Evolutionary conservation across 2,888 invertebrate species (phyloP), one percentile per base, ranked within the genome.

Genomic region (Steinernema carpocapsae): DNA sequence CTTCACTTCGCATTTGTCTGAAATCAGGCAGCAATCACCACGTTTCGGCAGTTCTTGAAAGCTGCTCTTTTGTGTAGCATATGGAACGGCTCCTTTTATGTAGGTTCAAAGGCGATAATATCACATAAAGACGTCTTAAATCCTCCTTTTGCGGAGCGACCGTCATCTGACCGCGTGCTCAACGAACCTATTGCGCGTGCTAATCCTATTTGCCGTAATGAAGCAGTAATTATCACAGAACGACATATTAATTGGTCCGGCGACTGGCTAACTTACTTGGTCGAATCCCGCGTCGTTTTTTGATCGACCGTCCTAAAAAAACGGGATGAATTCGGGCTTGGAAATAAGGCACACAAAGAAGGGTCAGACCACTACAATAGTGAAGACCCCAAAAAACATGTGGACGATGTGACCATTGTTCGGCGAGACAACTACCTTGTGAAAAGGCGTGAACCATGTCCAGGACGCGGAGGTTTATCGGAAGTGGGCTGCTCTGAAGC

Each of bases 1-100:
- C 19, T 73, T 76, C 17, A 74, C 17, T 72, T 83, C 83, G 56
- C 83, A 83, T 3, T 76, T 72, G 0, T 76, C 83, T 82, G 80
- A 73, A 82, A 79, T 17, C 29, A n/a, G 14, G 37, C 37, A 37
- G 3, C 10, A 37, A 37, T 37, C 10, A 37, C 10, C 37, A 10
- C 10, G 37, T 37, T 37, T 37, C 37, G 37, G 37, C 37, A 37
- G 37, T 37, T 10, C 4, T 37, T 37, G 3, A 37, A 37, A 37
- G 10, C 37, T 37, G 37, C 3, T 37, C 10, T 12, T 12, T 22
- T 19, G 19, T 22, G 22, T 6, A 52, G 12, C 52, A 52, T 52
- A 52, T 37, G 64, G 37, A 26, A 29, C 64, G 32, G 29, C n/a
- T 17, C 26, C 64, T 64, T 64, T 64, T 29, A 64, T 32, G 64